Evolutionary conservation across 2,888 invertebrate species (phyloP).

Genomic region (Scrobipalpa costella): DNA sequence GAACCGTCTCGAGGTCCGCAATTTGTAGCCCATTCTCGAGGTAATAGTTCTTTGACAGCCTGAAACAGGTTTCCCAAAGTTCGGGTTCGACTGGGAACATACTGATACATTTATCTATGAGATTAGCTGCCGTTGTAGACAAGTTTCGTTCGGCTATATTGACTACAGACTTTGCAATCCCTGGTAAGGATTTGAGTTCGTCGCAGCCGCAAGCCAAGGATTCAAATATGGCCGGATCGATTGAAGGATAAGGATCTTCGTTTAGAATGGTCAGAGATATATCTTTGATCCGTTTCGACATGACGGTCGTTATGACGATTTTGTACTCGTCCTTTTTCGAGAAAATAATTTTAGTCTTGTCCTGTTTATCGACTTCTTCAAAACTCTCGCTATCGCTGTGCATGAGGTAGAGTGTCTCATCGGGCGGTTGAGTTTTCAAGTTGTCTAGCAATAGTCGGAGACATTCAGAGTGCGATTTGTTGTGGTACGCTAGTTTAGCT

Average conservation of each 20-base stretch:
- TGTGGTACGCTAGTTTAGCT: conserved; percentile 69
- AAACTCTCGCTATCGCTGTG: conserved; percentile 48
- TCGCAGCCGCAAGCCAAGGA: conserved; percentile 66
- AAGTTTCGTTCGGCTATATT: conserved; percentile 45
- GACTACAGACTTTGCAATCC: conserved; percentile 36
- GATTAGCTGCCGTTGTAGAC: conserved; percentile 57
- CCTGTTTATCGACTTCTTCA: conserved; percentile 32
- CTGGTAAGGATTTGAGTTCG: conserved; percentile 56
- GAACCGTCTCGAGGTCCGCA: conserved; percentile 76
- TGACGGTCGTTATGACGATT: conserved; percentile 57
- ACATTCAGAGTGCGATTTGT: conserved; percentile 59
- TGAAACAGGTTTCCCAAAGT: conserved; percentile 70
- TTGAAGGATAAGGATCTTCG: conserved; percentile 58
- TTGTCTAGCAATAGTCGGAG: conserved; percentile 57
- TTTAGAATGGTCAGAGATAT: conserved; percentile 67
- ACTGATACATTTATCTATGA: conserved; percentile 68
- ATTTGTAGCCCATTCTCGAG: conserved; percentile 66
- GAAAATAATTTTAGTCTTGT: conserved; percentile 1
- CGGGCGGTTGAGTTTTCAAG: conserved; percentile 46
- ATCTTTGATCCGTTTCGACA: conserved; percentile 70
- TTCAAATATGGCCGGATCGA: conserved; percentile 52
- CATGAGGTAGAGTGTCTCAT: conserved; percentile 51
- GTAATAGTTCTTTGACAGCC: conserved; percentile 65
- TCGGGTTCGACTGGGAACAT: conserved; percentile 64
- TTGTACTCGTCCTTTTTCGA: conserved; percentile 57